Base-by-base conservation (phyloP, 2,113 vertebrate species). In the Ceuthmochares aereus region DNA sequence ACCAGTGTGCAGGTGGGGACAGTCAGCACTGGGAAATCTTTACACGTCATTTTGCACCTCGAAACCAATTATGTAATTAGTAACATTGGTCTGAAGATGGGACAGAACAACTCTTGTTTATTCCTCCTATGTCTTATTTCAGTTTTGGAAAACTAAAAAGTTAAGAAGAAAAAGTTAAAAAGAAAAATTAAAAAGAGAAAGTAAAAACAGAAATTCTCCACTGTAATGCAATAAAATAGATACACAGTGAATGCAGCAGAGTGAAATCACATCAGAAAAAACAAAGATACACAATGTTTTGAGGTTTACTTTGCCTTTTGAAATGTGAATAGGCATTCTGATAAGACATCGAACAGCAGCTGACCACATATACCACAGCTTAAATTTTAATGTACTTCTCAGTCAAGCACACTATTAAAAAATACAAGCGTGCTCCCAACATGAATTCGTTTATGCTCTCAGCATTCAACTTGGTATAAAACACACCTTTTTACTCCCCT, bases 301-400 rank as follows among this genome's bases (percentile, higher is more conserved):
- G 30, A 27, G 83, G 64, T 89, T 97, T 93, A 87, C 64, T 58
- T 86, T 70, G 37, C 15, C n/a, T 74, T 93, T 92, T 64, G 42
- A 92, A 89, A 92, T 23, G 9, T 40, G 59, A 63, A 55, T 62
- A 12, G 15, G 12, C 77, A 25, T 69, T 91, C 32, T 75, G 90
- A 93, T 89, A 92, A 84, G 73, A 64, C 66, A 93, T 88, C 64
- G 89, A 58, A 62, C 43, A 75, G 62, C 59, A 83, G 51, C 42
- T 94, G 85, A 78, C 90, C 87, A 94, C 96, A 90, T 58, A 77
- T 49, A 75, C 88, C 83, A 58, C 84, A 83, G 79, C 68, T 70
- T 87, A 75, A 60, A 1, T 0, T 17, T 75, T 59, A 52, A 42
- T 58, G 64, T 34, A 32, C 14, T 68, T 91, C 51, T 18, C 75